These are phyloP conservation scores for Pantala flavescens DNA, from an alignment of 1,140 invertebrate species.

Conservation along the genomic window DNA sequence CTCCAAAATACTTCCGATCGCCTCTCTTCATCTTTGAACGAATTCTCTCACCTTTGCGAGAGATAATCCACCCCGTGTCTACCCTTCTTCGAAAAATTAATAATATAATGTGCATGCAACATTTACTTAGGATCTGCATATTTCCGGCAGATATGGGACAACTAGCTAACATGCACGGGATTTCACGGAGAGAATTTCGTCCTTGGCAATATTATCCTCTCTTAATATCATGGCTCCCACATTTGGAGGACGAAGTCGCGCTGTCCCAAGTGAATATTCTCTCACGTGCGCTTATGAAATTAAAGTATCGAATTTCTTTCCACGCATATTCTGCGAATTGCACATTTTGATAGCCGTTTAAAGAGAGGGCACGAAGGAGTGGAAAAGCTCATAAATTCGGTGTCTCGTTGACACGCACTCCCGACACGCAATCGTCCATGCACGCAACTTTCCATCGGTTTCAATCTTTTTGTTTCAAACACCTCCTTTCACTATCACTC, in stretches of 20 bases:
- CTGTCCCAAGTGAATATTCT: no score
- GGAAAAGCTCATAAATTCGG: not conserved
- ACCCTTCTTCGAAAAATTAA: no score
- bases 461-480: not conserved
- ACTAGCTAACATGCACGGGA: not conserved
- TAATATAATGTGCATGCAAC: not conserved
- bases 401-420: not conserved
- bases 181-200: no score
- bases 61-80: not conserved
- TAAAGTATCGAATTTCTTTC: no score
- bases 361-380: not conserved
- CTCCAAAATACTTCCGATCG: not conserved
- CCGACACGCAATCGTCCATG: not conserved
- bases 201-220: no score
- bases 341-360: no score
- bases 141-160: not conserved
- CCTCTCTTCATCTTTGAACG: not conserved
- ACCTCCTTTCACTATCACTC: no score
- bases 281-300: no score
- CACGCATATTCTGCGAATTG: no score
- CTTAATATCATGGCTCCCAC: no score
- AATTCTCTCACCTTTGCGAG: not conserved
- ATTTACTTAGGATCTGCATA: not conserved
- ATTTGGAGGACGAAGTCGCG: no score
- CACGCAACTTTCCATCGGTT: not conserved